These are phyloP conservation scores for Tipula lateralis DNA, from an alignment of 2,888 invertebrate species.

Conservation along the genomic window DNA sequence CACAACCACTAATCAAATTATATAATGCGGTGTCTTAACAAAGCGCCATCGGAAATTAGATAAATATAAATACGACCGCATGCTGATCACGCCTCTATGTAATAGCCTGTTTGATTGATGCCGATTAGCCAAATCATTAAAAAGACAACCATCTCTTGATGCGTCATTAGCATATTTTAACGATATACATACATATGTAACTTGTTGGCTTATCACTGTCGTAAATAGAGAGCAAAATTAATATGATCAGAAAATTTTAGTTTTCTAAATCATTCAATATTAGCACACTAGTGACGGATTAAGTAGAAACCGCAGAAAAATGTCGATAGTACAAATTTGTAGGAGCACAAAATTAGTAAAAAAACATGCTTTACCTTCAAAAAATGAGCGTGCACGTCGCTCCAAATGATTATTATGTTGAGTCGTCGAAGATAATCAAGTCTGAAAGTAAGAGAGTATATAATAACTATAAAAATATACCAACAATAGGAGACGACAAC, in stretches of 20 bases:
- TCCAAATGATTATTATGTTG: background rate
- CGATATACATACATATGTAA: background rate
- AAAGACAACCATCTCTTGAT: background rate
- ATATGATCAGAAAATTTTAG: background rate
- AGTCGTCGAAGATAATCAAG: background rate
- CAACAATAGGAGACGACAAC: conserved; percentile 2
- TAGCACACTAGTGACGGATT: background rate
- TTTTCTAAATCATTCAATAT: background rate
- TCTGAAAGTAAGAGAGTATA: background rate
- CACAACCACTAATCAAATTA: background rate
- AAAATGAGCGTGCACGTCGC: background rate
- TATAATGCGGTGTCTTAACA: background rate
- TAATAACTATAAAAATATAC: background rate
- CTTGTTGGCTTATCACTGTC: background rate
- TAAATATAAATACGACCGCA: background rate
- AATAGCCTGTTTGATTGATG: background rate
- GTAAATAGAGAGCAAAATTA: background rate
- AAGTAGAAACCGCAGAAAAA: background rate
- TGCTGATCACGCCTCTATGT: background rate
- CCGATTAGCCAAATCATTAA: conserved; percentile 9
- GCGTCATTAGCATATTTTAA: background rate
- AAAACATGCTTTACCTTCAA: background rate
- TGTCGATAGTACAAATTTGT: background rate
- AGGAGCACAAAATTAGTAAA: background rate
- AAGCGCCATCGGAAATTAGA: background rate